Evolutionary conservation across 2,888 invertebrate genomes (phyloP), one percentile per base, ranked within the genome.

Genomic region (Baronia brevicornis): DNA sequence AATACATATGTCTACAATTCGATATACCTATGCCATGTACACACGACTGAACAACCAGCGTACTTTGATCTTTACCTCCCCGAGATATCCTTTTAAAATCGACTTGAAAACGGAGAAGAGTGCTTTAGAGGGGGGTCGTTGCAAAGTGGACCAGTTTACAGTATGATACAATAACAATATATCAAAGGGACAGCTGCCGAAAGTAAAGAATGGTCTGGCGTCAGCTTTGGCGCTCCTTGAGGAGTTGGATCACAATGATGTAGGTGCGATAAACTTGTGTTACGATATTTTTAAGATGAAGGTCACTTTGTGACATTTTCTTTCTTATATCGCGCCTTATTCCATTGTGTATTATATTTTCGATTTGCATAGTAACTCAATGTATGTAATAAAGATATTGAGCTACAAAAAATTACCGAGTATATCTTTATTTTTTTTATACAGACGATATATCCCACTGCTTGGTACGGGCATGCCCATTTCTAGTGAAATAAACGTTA

Each of bases 151-250:
- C 28, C 25, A 20, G 29, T 30, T 38, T 46, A 39, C 44, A 45
- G 46, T 58, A 46, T 56, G 51, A 54, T 50, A 60, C 58, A 58
- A 62, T 62, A 60, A 60, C 58, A 46, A 67, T 67, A 63, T 57
- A 60, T 64, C 64, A 63, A 52, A 44, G 38, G 44, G 65, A 63
- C 62, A 60, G 57, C 50, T 55, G 60, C 59, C 59, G 55, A 64
- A 60, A 54, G 54, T 66, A 66, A 67, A 45, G 56, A 64, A 68
- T 67, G 55, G 60, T 54, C 34, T 32, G 28, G 40, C 48, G 60
- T 56, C 54, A 50, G 41, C 41, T 33, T 7, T 19, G 35, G 29
- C 26, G 29, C 42, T 53, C 61, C 52, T 48, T 46, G 41, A 56
- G 61, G 58, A 62, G 42, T 51, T 48, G 39, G 29, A 30, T 33